Conservation (phyloP, 2,888 invertebrate genomes). For the Dynastes maya region DNA sequence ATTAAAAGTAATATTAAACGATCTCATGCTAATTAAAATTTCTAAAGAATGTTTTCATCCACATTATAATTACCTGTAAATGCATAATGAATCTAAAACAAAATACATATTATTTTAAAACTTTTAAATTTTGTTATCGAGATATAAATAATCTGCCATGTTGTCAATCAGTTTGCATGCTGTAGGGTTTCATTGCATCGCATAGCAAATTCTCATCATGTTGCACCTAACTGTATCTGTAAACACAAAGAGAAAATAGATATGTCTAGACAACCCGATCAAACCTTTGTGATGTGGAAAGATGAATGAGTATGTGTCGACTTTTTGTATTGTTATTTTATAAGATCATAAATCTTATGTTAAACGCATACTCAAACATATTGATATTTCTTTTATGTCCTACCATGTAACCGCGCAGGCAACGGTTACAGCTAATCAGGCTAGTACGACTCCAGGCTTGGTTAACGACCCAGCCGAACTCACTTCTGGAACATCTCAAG, state of each 20-base stretch:
- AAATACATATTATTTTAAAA: constrained; percentile 45
- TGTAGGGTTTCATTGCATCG: constrained; percentile 48
- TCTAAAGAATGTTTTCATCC: constrained; percentile 44
- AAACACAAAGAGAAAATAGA: constrained; percentile 72
- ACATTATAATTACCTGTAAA: constrained; percentile 51
- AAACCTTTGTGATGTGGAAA: constrained; percentile 47
- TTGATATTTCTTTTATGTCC: constrained; percentile 64
- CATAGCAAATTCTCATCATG: constrained; percentile 60
- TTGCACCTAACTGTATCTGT: constrained; percentile 69
- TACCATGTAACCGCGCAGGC: constrained; percentile 71
- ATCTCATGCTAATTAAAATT: constrained; percentile 42
- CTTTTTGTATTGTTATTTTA: constrained; percentile 1
- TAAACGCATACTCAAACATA: constrained; percentile 66
- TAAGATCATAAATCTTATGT: constrained; percentile 15
- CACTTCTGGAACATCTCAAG: constrained; percentile 73
- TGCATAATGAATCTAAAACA: constrained; percentile 49
- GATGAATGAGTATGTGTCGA: constrained; percentile 50
- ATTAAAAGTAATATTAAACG: constrained; percentile 41
- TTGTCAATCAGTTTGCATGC: constrained; percentile 47
- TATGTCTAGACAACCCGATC: constrained; percentile 53
- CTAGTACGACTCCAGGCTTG: constrained; percentile 66
- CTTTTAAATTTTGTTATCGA: constrained; percentile 41
- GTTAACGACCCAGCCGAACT: constrained; percentile 68
- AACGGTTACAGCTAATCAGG: constrained; percentile 66
- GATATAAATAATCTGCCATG: constrained; percentile 45